phyloP scores from a whole-genome alignment of 2,888 invertebrate genomes.

The Galerucella nymphaeae region DNA sequence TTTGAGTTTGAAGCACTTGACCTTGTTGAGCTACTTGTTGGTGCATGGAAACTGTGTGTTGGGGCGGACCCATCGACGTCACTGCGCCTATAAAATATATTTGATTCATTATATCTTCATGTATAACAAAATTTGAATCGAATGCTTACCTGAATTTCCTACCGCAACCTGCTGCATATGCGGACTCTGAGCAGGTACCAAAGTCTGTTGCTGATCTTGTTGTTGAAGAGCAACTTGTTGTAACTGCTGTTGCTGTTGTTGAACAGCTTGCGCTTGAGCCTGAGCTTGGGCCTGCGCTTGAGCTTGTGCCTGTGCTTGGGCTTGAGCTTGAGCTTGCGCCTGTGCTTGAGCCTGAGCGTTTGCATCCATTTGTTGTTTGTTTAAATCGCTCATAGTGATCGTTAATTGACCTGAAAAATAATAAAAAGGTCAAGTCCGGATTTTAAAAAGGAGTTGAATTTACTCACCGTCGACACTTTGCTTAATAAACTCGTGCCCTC shows the following conservation, averaged over 20 bases:
- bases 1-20: constrained; percentile 66
- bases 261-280: constrained; percentile 52
- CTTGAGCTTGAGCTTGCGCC: constrained; percentile 57
- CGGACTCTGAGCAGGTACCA: constrained; percentile 51
- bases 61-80: constrained; percentile 62
- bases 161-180: constrained; percentile 45
- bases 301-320: constrained; percentile 57
- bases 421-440: not conserved
- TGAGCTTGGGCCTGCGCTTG: constrained; percentile 63
- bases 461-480: constrained; percentile 50
- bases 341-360: constrained; percentile 59
- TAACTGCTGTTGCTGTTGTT: constrained; percentile 65
- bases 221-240: constrained; percentile 72
- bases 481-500: constrained; percentile 60
- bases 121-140: no score
- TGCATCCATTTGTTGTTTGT: constrained; percentile 60
- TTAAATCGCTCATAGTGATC: constrained; percentile 60
- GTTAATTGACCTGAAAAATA: constrained; percentile 40
- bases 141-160: constrained; percentile 39
- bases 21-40: constrained; percentile 63
- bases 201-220: constrained; percentile 64
- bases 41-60: constrained; percentile 67
- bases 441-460: not conserved
- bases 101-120: not conserved
- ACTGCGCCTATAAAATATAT: constrained; percentile 52